These are phyloP conservation scores for Oscheius myriophilus DNA, from an alignment of 2,888 invertebrate genomes.

Conservation along the genomic window DNA sequence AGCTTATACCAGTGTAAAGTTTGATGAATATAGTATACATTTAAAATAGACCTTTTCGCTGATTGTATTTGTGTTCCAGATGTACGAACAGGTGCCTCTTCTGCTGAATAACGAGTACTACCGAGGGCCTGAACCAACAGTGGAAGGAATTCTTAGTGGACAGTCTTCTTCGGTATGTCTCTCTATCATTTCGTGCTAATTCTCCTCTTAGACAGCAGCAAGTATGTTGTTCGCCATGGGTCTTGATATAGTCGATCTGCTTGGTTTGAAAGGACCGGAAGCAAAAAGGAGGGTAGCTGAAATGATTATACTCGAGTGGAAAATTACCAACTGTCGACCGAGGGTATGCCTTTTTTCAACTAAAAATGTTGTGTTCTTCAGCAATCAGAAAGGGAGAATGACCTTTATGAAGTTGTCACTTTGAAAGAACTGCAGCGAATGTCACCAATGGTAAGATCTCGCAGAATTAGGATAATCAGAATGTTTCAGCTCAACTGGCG, in stretches of 20 bases:
- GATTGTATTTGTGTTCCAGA: too few relatives aligned
- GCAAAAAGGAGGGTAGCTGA: slow-evolving; percentile 42
- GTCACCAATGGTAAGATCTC: slow-evolving; percentile 38
- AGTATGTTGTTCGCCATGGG: slow-evolving; percentile 40
- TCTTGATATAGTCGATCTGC: slow-evolving; percentile 38
- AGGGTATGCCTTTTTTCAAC: slow-evolving; percentile 27
- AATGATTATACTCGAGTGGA: slow-evolving; percentile 50
- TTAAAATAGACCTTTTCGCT: too few relatives aligned
- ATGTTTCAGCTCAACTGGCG: slow-evolving; percentile 47
- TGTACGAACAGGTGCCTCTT: slow-evolving; percentile 50
- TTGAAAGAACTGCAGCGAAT: slow-evolving; percentile 39
- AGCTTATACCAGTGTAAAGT: too few relatives aligned
- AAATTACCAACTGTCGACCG: slow-evolving; percentile 43
- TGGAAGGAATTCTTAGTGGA: slow-evolving; percentile 12
- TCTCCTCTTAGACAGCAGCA: not conserved
- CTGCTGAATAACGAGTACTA: slow-evolving; percentile 37
- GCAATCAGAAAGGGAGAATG: slow-evolving; percentile 41
- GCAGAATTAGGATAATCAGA: not conserved
- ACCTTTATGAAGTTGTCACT: slow-evolving; percentile 40
- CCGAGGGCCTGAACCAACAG: slow-evolving; percentile 15
- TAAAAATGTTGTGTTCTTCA: slow-evolving; percentile 11
- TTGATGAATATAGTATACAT: too few relatives aligned
- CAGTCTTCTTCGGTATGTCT: not conserved
- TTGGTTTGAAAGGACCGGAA: slow-evolving; percentile 35
- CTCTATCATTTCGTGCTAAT: not conserved